phyloP scores from a whole-genome alignment of 2,113 vertebrate species.

The Rafetus swinhoei region DNA sequence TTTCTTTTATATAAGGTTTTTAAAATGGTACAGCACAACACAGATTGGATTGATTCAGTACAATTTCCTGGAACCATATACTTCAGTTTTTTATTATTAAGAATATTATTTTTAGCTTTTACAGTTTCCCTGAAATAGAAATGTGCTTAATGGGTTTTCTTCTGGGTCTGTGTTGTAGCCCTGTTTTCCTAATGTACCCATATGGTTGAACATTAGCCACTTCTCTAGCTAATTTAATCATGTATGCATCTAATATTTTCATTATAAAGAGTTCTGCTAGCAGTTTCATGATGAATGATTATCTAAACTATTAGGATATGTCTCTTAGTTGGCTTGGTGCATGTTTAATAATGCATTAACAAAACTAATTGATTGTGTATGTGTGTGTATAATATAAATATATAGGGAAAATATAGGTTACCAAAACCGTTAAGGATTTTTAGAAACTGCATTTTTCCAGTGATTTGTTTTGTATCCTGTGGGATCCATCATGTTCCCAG shows the following conservation, averaged over 20 bases:
- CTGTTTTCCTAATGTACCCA: constrained; percentile 44
- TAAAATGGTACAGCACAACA: not conserved
- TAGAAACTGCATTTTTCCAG: not conserved
- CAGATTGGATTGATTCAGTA: constrained; percentile 58
- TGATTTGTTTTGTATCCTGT: not conserved
- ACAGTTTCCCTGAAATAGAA: constrained; percentile 33
- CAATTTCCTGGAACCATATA: constrained; percentile 50
- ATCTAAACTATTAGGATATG: constrained; percentile 18
- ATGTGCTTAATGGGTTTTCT: constrained; percentile 18
- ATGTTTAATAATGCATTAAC: constrained; percentile 61
- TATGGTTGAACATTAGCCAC: constrained; percentile 59
- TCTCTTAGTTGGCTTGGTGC: constrained; percentile 48
- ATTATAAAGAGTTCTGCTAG: constrained; percentile 50
- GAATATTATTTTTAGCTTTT: constrained; percentile 46
- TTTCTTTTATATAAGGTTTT: constrained; percentile 65
- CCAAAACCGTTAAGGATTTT: not conserved
- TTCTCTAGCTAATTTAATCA: constrained; percentile 63
- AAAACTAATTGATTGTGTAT: constrained; percentile 32
- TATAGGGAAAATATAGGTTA: constrained; percentile 2
- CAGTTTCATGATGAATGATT: constrained; percentile 54
- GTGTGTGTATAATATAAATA: not conserved
- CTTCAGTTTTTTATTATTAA: constrained; percentile 46
- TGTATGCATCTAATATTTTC: constrained; percentile 44
- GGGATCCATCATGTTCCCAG: constrained; percentile 21
- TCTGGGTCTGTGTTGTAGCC: constrained; percentile 27